Conservation (phyloP, 1,140 invertebrate genomes). For the Listronotus oregonensis region DNA sequence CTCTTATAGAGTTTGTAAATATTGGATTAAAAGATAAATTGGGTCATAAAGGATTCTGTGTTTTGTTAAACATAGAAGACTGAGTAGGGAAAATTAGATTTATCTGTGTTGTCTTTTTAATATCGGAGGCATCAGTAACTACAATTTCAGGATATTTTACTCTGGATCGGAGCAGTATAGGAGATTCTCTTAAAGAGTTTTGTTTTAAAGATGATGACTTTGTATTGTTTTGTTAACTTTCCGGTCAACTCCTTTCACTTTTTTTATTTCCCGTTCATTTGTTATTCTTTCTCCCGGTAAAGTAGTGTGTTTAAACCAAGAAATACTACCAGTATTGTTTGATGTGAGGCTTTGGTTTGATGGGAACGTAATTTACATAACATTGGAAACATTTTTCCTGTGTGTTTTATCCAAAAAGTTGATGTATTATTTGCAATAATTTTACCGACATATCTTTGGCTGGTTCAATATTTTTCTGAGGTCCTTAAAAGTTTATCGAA, state of each 20-base stretch:
- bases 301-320: constrained; percentile 14
- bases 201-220: not conserved
- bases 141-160: not conserved
- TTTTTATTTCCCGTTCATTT: constrained; percentile 6
- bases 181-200: not conserved
- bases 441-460: not conserved
- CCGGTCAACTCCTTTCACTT: too few species aligned
- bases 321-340: not conserved
- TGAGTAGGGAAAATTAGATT: too few species aligned
- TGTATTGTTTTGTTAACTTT: not conserved
- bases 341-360: not conserved
- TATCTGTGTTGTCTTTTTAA: not conserved
- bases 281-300: constrained; percentile 7
- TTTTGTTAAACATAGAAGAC: not conserved
- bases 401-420: not conserved
- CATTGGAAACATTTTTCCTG: not conserved
- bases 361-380: constrained; percentile 7
- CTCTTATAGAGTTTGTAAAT: constrained; percentile 11
- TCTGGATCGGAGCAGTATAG: not conserved
- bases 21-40: constrained; percentile 10
- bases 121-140: not conserved
- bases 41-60: too few species aligned
- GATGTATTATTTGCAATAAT: not conserved
- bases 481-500: constrained; percentile 14
- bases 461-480: not conserved